Evolutionary conservation across 2,113 vertebrate species (phyloP).

Genomic region (Paracanthobrama guichenoti): DNA sequence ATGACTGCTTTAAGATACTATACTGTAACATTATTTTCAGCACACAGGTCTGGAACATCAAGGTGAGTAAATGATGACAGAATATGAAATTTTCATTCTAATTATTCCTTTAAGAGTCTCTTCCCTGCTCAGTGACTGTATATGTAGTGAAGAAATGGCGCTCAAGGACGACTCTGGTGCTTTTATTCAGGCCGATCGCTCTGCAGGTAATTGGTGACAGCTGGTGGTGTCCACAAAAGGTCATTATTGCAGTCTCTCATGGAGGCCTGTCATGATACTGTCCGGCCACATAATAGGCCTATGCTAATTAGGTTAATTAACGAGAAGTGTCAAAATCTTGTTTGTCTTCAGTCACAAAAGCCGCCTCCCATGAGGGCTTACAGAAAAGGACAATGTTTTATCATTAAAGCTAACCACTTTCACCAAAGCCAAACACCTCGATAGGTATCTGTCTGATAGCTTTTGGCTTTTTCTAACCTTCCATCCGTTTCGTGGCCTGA

Average conservation of each 20-base stretch:
- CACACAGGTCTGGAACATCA: no score
- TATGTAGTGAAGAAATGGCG: background rate
- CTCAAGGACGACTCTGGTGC: background rate
- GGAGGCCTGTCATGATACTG: conserved; percentile 76
- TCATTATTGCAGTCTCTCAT: conserved; percentile 73
- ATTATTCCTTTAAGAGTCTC: background rate
- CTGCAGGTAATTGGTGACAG: conserved; percentile 79
- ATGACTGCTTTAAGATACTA: no score
- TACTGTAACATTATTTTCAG: no score
- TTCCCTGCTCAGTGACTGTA: background rate
- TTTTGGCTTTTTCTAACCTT: conserved; percentile 16
- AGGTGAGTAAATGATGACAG: no score
- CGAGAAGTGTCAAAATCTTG: conserved; percentile 74
- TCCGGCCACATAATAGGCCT: conserved; percentile 74
- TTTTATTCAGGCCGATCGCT: background rate
- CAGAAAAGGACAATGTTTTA: conserved; percentile 58
- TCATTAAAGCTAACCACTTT: conserved; percentile 68
- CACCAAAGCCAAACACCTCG: conserved; percentile 55
- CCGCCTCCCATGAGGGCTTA: conserved; percentile 53
- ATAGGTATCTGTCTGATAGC: conserved; percentile 58
- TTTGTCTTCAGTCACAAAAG: conserved; percentile 77
- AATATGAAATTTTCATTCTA: no score
- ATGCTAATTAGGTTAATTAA: conserved; percentile 83
- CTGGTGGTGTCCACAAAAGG: conserved; percentile 80
- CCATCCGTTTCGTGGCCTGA: background rate